Conservation (phyloP, 2,888 invertebrate genomes). For the Drosophila buzzatii region DNA sequence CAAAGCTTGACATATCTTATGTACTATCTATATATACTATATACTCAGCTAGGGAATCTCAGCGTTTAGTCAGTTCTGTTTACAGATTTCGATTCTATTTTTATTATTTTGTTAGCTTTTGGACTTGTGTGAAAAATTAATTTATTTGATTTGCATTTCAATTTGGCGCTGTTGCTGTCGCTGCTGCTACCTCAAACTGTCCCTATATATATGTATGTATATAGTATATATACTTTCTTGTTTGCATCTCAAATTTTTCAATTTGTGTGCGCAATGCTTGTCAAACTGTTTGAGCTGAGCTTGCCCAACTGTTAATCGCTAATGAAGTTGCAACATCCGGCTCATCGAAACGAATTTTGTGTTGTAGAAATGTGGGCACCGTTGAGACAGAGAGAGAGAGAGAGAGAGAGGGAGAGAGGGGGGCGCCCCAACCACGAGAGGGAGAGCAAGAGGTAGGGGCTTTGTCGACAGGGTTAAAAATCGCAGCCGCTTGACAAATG, state of each 20-base stretch:
- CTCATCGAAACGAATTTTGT: slow-evolving; percentile 34
- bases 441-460: neutral
- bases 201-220: neutral
- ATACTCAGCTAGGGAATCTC: neutral
- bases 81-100: neutral
- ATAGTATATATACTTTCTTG: too few species aligned
- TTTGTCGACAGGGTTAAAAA: slow-evolving; percentile 39
- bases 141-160: slow-evolving; percentile 71
- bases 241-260: neutral
- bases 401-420: neutral
- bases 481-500: slow-evolving; percentile 61
- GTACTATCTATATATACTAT: neutral
- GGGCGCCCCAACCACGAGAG: neutral
- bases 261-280: slow-evolving; percentile 8
- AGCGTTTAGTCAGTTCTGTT: neutral
- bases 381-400: neutral
- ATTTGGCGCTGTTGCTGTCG: slow-evolving; percentile 28
- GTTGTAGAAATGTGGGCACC: slow-evolving; percentile 32
- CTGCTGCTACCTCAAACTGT: neutral
- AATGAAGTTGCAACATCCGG: slow-evolving; percentile 67
- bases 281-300: slow-evolving; percentile 23
- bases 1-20: neutral
- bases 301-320: slow-evolving; percentile 40
- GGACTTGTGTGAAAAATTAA: slow-evolving; percentile 53
- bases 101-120: slow-evolving; percentile 13